phyloP scores from a whole-genome alignment of 2,888 invertebrate genomes.

The Aleiodes alternator region DNA sequence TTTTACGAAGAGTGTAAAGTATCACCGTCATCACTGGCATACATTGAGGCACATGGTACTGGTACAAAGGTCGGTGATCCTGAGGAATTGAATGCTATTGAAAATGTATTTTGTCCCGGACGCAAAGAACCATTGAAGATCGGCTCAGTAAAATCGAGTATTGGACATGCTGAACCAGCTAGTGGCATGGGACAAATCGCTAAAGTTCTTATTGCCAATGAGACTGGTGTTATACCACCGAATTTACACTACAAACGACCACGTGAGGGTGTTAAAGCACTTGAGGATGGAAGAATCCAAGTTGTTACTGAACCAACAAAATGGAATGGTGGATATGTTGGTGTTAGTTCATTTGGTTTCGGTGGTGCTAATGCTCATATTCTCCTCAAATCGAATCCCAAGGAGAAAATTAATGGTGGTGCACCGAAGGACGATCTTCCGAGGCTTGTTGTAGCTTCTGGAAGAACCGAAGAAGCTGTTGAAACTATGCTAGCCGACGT shows the following conservation, averaged over 20 bases:
- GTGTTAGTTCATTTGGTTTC: conserved; percentile 95
- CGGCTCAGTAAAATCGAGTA: conserved; percentile 95
- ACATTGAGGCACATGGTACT: conserved; percentile 85
- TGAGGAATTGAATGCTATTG: conserved; percentile 90
- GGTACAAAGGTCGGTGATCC: conserved; percentile 93
- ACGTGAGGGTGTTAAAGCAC: conserved; percentile 79
- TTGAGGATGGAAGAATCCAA: conserved; percentile 80
- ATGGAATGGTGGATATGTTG: conserved; percentile 84
- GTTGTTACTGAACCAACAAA: conserved; percentile 85
- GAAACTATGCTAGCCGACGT: conserved; percentile 81
- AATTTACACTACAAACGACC: conserved; percentile 87
- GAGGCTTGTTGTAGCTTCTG: conserved; percentile 85
- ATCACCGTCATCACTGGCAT: conserved; percentile 78
- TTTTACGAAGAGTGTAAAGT: conserved; percentile 80
- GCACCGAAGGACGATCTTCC: conserved; percentile 82
- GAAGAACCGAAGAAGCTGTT: conserved; percentile 88
- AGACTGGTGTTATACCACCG: conserved; percentile 87
- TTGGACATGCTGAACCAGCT: conserved; percentile 94
- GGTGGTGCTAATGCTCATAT: conserved; percentile 92
- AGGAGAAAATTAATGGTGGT: conserved; percentile 80
- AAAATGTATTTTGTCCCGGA: conserved; percentile 85
- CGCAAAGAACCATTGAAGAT: conserved; percentile 87
- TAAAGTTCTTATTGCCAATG: conserved; percentile 89
- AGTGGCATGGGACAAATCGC: conserved; percentile 89
- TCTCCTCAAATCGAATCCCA: conserved; percentile 80